Evolutionary conservation across 2,113 vertebrate genomes (phyloP).

Genomic region (Malurus cyaneus): DNA sequence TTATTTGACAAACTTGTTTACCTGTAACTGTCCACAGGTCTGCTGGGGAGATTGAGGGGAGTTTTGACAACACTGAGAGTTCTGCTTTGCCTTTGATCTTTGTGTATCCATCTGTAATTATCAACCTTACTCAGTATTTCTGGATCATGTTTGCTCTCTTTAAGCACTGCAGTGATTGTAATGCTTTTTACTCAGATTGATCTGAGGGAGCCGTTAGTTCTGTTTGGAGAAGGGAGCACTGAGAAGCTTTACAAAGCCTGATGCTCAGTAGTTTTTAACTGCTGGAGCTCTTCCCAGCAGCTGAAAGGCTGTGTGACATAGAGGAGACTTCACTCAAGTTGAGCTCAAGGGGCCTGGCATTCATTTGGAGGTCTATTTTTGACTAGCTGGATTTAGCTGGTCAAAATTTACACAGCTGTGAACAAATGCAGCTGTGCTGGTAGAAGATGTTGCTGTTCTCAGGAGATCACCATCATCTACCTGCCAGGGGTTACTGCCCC

Average conservation of each 20-base stretch:
- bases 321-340: not conserved
- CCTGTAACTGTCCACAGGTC: not conserved
- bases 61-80: not conserved
- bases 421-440: constrained; percentile 18
- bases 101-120: not conserved
- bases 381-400: constrained; percentile 43
- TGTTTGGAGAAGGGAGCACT: not conserved
- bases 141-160: not conserved
- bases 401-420: constrained; percentile 40
- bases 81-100: not conserved
- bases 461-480: not conserved
- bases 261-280: not conserved
- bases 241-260: not conserved
- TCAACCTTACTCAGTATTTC: not conserved
- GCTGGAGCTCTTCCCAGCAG: constrained; percentile 20
- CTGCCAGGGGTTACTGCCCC: not conserved
- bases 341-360: constrained; percentile 14
- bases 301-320: not conserved
- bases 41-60: not conserved
- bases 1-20: constrained; percentile 17
- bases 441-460: constrained; percentile 9
- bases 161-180: not conserved
- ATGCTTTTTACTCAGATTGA: not conserved
- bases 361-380: constrained; percentile 34
- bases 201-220: not conserved